A percentile compares a stretch with the other conserved stretches of the same genome.
phyloP scores from a whole-genome alignment of 2,113 vertebrate species.

The Acrocephalus arundinaceus region DNA sequence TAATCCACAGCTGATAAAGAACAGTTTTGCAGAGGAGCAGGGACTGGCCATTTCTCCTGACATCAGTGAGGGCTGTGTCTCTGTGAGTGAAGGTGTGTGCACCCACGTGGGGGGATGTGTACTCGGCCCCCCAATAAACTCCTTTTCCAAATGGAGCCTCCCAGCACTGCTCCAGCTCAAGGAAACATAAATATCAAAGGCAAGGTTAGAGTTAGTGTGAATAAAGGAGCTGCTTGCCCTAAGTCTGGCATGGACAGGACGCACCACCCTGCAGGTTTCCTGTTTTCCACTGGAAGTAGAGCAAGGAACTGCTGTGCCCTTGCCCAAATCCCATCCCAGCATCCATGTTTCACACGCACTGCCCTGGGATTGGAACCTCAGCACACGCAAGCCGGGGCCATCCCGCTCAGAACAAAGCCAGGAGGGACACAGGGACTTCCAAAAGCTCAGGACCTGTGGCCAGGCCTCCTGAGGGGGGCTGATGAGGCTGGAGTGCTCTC shows the following conservation, averaged over 20 bases:
- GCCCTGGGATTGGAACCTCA: background rate
- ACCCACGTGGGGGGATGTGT: fast-evolving
- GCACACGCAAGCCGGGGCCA: fast-evolving
- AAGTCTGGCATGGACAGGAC: constrained; percentile 5
- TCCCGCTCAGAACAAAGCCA: fast-evolving
- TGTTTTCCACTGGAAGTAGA: constrained; percentile 5
- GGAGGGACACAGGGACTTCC: background rate
- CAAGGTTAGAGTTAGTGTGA: background rate
- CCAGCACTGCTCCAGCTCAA: background rate
- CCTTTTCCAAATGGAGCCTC: background rate
- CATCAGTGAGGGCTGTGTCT: background rate
- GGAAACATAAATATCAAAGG: constrained; percentile 26
- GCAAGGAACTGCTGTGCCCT: background rate
- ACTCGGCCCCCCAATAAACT: no score
- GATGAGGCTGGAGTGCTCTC: background rate
- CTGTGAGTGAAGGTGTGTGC: background rate
- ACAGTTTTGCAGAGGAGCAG: background rate
- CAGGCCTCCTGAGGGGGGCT: background rate
- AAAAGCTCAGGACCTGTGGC: background rate
- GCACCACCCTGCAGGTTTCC: constrained; percentile 34
- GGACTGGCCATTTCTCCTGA: background rate
- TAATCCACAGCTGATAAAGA: background rate
- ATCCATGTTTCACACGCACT: background rate
- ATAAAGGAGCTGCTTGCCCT: background rate
- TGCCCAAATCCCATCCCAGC: background rate